A percentile compares a stretch with the other conserved stretches of the same genome.
These are phyloP conservation scores for Xiphias gladius DNA, from an alignment of 2,113 vertebrate species.

Conservation along the genomic window DNA sequence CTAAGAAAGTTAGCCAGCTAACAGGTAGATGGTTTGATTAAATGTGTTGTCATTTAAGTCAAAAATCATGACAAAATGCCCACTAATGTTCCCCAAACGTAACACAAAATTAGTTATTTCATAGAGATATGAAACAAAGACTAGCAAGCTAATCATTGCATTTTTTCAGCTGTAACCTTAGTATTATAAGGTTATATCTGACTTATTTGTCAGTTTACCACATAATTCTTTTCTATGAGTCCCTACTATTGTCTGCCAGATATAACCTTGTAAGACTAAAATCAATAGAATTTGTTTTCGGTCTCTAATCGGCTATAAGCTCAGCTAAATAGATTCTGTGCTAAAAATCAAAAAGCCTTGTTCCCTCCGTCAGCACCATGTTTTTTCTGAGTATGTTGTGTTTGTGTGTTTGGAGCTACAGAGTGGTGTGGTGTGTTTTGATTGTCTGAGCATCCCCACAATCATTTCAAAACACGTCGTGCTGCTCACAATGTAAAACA, in stretches of 20 bases:
- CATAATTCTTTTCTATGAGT: neutral
- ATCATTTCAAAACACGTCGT: constrained; percentile 4
- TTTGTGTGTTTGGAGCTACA: constrained; percentile 69
- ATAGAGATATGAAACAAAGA: constrained; percentile 32
- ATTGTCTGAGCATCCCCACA: constrained; percentile 66
- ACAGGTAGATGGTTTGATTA: constrained; percentile 20
- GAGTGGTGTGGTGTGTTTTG: constrained; percentile 39
- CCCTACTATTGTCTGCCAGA: neutral
- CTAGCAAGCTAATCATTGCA: constrained; percentile 18
- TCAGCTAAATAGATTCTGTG: constrained; percentile 47
- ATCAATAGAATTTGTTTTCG: constrained; percentile 37
- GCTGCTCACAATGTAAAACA: constrained; percentile 40
- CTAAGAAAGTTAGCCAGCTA: constrained; percentile 47
- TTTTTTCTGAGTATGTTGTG: constrained; percentile 33
- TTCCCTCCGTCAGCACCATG: constrained; percentile 87
- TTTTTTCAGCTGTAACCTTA: constrained; percentile 15
- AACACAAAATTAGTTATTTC: constrained; percentile 17
- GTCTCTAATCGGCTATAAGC: constrained; percentile 34
- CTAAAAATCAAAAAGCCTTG: constrained; percentile 84
- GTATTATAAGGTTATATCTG: constrained; percentile 22
- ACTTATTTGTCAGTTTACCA: neutral
- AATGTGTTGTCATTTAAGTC: neutral
- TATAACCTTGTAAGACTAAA: constrained; percentile 45
- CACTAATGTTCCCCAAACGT: neutral
- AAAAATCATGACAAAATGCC: neutral